Conservation (phyloP, 2,113 vertebrate genomes). For the Sturnus vulgaris region DNA sequence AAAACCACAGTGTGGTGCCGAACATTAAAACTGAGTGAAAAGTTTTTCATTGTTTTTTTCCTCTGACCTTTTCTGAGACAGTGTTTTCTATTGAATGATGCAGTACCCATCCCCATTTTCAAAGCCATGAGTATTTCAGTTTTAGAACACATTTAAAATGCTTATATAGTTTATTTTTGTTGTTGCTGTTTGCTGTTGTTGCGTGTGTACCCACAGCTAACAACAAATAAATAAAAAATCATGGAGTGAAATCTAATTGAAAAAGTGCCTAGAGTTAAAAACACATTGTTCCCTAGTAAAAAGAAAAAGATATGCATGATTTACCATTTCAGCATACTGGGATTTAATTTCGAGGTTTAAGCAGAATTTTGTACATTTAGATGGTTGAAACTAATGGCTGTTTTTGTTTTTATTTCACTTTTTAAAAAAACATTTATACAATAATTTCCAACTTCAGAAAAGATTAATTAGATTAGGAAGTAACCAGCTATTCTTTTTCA, state of each 20-base stretch:
- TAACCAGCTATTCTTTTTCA: neutral
- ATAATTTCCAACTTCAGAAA: neutral
- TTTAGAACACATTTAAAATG: constrained; percentile 10
- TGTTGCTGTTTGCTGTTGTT: neutral
- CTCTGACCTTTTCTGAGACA: neutral
- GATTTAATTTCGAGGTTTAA: constrained; percentile 6
- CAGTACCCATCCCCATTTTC: neutral
- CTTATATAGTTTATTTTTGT: neutral
- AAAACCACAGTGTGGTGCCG: neutral
- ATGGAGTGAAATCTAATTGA: constrained; percentile 15
- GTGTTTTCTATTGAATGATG: constrained; percentile 1
- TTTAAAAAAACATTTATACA: neutral
- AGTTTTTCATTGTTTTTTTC: neutral
- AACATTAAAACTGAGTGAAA: neutral
- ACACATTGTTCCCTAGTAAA: neutral
- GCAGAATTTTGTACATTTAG: neutral
- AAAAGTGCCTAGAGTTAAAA: constrained; percentile 35
- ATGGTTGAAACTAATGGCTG: neutral
- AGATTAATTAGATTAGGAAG: neutral
- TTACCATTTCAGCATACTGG: neutral
- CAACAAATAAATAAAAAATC: constrained; percentile 18
- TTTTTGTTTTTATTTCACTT: neutral
- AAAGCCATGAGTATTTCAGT: neutral
- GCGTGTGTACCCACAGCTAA: neutral
- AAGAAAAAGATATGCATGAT: neutral